Evolutionary conservation across 2,888 invertebrate genomes (phyloP).

Genomic region (Amorpha juglandis): DNA sequence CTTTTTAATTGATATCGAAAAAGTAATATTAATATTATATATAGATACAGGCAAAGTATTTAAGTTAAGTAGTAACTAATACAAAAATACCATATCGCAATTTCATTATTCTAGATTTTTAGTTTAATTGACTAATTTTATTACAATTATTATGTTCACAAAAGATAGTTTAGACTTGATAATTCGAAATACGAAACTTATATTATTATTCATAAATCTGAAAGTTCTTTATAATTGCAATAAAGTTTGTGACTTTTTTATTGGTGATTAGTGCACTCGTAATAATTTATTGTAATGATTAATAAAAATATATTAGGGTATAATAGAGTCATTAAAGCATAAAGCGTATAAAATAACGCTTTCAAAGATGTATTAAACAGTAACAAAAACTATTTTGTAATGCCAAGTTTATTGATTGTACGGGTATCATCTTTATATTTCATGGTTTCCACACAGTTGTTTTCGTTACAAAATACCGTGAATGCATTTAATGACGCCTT

Average conservation of each 20-base stretch:
- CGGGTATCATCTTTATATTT: slow-evolving; percentile 5
- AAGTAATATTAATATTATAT: too few relatives aligned
- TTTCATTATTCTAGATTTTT: too few relatives aligned
- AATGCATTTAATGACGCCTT: slow-evolving; percentile 2
- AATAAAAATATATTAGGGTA: neutral
- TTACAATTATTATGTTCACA: too few relatives aligned
- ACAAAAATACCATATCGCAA: too few relatives aligned
- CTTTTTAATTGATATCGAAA: too few relatives aligned
- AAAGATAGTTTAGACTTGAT: too few relatives aligned
- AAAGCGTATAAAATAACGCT: neutral
- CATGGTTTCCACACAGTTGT: slow-evolving; percentile 11
- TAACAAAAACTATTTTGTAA: neutral
- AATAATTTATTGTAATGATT: neutral
- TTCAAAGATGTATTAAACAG: neutral
- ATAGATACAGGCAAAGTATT: too few relatives aligned
- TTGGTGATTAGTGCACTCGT: neutral
- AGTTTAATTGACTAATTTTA: too few relatives aligned
- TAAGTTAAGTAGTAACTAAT: too few relatives aligned
- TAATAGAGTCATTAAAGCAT: neutral
- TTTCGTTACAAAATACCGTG: slow-evolving; percentile 6
- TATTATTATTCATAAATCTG: neutral
- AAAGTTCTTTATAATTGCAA: neutral
- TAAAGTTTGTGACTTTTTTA: neutral
- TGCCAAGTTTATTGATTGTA: neutral
- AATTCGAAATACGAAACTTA: too few relatives aligned